Percentiles rank a stretch among this genome's conserved stretches.
Conservation (phyloP, 1,140 invertebrate genomes). For the Lepidurus apus region DNA sequence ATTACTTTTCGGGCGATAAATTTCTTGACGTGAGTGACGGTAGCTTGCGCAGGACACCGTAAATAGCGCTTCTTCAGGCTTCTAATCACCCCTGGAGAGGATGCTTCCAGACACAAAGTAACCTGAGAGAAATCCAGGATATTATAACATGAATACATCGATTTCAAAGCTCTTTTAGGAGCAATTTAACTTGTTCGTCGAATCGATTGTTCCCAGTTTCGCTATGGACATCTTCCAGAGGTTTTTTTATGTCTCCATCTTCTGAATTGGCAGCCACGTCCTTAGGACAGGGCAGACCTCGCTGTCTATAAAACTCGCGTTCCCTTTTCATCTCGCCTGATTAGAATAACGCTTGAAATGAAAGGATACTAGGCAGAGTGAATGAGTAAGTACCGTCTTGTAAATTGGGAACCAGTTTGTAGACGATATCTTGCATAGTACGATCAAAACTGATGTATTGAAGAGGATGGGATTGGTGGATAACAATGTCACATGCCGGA, state of each 20-base stretch:
- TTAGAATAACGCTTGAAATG: background rate
- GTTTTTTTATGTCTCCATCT: conserved; percentile 58
- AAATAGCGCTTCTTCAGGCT: conserved; percentile 82
- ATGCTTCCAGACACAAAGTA: conserved; percentile 72
- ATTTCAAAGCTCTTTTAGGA: background rate
- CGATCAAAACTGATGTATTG: conserved; percentile 96
- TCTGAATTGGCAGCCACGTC: conserved; percentile 61
- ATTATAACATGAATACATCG: background rate
- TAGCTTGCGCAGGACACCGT: conserved; percentile 89
- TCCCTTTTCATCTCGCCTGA: conserved; percentile 80
- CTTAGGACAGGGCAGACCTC: conserved; percentile 81
- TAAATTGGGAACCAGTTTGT: conserved; percentile 88
- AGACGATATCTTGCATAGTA: conserved; percentile 98
- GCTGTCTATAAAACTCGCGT: conserved; percentile 75
- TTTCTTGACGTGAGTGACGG: conserved; percentile 94
- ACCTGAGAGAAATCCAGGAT: conserved; percentile 51
- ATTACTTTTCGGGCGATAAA: conserved; percentile 94
- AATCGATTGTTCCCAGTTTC: conserved; percentile 87
- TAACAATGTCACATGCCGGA: conserved; percentile 92
- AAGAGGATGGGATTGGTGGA: conserved; percentile 94
- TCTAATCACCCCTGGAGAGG: background rate
- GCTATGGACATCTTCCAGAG: conserved; percentile 52
- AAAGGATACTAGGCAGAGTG: background rate
- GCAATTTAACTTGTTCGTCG: conserved; percentile 85
- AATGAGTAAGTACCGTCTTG: conserved; percentile 64